These are phyloP conservation scores for Virgularia gustaviana DNA, from an alignment of 92 coral and sea anemone genomes.

Conservation along the genomic window DNA sequence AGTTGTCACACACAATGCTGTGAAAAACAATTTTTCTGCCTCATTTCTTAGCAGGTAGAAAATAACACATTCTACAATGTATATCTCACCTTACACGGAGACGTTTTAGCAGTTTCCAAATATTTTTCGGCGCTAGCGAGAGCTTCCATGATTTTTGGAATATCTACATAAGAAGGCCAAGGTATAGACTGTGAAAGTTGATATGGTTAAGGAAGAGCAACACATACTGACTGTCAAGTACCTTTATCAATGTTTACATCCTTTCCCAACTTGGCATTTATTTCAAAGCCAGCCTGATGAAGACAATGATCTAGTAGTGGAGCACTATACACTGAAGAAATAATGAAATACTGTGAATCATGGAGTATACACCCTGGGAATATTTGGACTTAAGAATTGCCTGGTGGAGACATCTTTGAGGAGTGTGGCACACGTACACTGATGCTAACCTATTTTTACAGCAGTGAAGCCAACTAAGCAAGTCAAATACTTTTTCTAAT, in stretches of 20 bases:
- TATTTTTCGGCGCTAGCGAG: conserved; percentile 66
- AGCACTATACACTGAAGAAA: conserved; percentile 79
- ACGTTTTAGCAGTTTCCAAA: conserved; percentile 58
- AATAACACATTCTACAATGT: not conserved
- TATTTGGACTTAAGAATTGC: too few species aligned
- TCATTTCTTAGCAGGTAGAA: not conserved
- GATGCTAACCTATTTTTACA: too few species aligned
- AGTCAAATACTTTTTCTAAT: too few species aligned
- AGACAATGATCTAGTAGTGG: conserved; percentile 84
- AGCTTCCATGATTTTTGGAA: conserved; percentile 76
- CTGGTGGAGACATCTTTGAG: too few species aligned
- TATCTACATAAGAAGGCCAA: conserved; percentile 55
- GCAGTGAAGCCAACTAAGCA: too few species aligned
- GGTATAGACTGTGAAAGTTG: too few species aligned
- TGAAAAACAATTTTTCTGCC: too few species aligned
- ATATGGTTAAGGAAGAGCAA: too few species aligned
- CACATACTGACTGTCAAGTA: too few species aligned
- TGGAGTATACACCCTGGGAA: too few species aligned
- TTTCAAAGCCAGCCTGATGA: conserved; percentile 63
- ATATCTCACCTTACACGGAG: conserved; percentile 62
- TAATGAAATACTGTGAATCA: not conserved
- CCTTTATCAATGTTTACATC: conserved; percentile 62
- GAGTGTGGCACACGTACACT: too few species aligned
- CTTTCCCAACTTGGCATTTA: conserved; percentile 64
- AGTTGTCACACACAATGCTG: not conserved